Evolutionary conservation across 2,797 vertebrate species (phyloP), one percentile per base, ranked within the genome.

Genomic region (Simalia tracyae): DNA sequence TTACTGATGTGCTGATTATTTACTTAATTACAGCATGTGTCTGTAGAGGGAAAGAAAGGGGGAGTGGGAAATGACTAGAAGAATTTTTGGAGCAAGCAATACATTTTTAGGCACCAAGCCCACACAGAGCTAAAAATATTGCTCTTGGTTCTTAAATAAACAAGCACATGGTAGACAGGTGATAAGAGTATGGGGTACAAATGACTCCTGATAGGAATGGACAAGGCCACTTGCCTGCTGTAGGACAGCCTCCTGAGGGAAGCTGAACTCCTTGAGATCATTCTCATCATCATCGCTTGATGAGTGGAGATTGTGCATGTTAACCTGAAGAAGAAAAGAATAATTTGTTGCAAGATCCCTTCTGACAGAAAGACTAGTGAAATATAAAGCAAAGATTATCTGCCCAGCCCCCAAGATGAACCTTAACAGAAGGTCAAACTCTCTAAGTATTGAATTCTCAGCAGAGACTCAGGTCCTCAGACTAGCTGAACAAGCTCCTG

Each of bases 281-380:
- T 95, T 96, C 0, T 98, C 97, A 85, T 98, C 97, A 0, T 98
- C 97, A 26, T 96, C 96, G 0, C 97, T 98, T 72, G 97, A 97
- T 1, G 97, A 97, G 68, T 97, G 97, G 56, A 97, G 93, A 54
- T 97, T 97, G 68, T 96, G 96, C 19, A 96, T 95, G 92, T 94
- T 97, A 60, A 97, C 97, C 97, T 98, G 89, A 2, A 57, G 3
- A 5, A 9, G 4, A n/a, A 15, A 26, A 46, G 2, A 3, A 10
- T 54, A 22, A 15, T 64, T 56, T 5, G 54, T 46, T 59, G 50
- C 5, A 59, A 11, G 60, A 68, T 17, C 36, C 26, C 26, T 76
- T 50, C 26, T 60, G 28, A 59, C 0, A 22, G 12, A 9, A n/a
- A 84, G 28, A 22, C 4, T 2, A 19, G 6, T 50, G 42, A 31